Evolutionary conservation across 2,797 vertebrate genomes (phyloP).

Genomic region (Pangasius macronema): DNA sequence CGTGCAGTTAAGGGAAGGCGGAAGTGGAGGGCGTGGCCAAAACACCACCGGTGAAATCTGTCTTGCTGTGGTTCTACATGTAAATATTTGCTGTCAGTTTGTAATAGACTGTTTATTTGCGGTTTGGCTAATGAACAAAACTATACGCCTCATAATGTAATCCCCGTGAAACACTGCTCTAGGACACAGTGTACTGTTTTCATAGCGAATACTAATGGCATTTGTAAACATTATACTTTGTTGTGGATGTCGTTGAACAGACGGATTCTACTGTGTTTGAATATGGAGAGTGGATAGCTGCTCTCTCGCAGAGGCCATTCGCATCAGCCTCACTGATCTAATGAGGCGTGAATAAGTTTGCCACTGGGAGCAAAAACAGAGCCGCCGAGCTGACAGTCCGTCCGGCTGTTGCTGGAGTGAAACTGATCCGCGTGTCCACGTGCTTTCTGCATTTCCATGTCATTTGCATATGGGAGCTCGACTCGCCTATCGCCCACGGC

Average conservation of each 20-base stretch:
- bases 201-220: not conserved
- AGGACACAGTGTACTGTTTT: not conserved
- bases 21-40: not conserved
- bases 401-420: slow-evolving; percentile 72
- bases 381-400: slow-evolving; percentile 42
- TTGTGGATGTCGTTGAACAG: not conserved
- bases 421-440: slow-evolving; percentile 82
- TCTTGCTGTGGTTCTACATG: not conserved
- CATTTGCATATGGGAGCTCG: slow-evolving; percentile 75
- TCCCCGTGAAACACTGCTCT: not conserved
- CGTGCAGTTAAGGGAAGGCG: not conserved
- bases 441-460: slow-evolving; percentile 79
- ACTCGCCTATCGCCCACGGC: slow-evolving; percentile 69
- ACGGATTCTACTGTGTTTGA: not conserved
- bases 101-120: slow-evolving; percentile 24
- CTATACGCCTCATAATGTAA: not conserved
- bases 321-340: not conserved
- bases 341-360: slow-evolving; percentile 29
- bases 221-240: not conserved
- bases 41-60: not conserved
- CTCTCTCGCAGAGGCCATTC: not conserved
- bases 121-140: slow-evolving; percentile 21
- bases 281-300: not conserved
- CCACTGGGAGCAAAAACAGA: slow-evolving; percentile 22
- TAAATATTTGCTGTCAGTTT: not conserved